Percentiles rank a stretch among this genome's conserved stretches.
These are phyloP conservation scores for Notolepis coatsorum DNA, from an alignment of 2,797 vertebrate genomes.

Conservation along the genomic window DNA sequence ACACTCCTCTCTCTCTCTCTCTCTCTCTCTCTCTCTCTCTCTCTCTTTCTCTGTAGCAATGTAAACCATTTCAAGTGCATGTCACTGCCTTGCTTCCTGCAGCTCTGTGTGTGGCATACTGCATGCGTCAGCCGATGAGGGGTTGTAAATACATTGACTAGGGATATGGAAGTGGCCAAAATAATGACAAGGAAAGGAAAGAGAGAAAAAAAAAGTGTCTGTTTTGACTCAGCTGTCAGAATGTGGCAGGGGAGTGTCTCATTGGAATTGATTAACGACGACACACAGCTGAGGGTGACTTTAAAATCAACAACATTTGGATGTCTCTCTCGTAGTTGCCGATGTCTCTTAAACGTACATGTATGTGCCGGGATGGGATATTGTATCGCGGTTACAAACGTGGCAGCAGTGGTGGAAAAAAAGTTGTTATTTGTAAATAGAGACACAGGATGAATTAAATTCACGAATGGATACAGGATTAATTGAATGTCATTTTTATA, in stretches of 20 bases:
- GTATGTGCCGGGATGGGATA: too few relatives aligned
- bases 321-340: too few relatives aligned
- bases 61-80: slow-evolving; percentile 77
- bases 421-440: too few relatives aligned
- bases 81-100: slow-evolving; percentile 72
- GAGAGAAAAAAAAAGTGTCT: too few relatives aligned
- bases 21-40: neutral
- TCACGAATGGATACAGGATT: too few relatives aligned
- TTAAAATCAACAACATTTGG: too few relatives aligned
- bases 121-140: slow-evolving; percentile 76
- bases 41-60: slow-evolving; percentile 46
- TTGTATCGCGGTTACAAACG: too few relatives aligned
- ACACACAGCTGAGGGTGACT: slow-evolving; percentile 62
- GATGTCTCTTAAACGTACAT: too few relatives aligned
- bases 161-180: slow-evolving; percentile 63
- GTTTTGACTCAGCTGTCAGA: slow-evolving; percentile 70
- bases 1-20: neutral
- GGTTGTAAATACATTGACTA: slow-evolving; percentile 71
- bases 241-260: slow-evolving; percentile 53
- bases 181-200: slow-evolving; percentile 68
- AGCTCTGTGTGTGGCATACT: slow-evolving; percentile 75
- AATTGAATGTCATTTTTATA: slow-evolving; percentile 64
- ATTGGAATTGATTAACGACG: slow-evolving; percentile 58
- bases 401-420: too few relatives aligned
- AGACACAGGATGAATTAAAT: too few relatives aligned